A percentile compares a stretch with the other conserved stretches of the same genome.
Evolutionary conservation across 2,797 vertebrate species (phyloP).

Genomic region (Glyptemys insculpta): DNA sequence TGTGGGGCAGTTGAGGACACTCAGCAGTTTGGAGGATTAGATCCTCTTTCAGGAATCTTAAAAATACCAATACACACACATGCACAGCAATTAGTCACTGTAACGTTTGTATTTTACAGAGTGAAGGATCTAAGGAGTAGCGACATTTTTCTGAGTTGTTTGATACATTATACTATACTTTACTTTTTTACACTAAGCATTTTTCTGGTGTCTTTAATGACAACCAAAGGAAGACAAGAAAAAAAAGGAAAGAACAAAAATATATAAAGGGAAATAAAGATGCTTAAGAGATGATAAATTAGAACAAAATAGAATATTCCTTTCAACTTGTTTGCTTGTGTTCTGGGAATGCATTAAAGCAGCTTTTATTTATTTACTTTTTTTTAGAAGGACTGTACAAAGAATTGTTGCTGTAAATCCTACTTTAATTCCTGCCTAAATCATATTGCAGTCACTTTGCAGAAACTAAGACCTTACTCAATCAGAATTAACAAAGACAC

Average conservation of each 20-base stretch:
- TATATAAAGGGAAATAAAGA: neutral
- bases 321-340: neutral
- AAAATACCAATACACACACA: neutral
- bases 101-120: neutral
- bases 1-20: neutral
- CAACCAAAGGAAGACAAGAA: neutral
- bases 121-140: neutral
- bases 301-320: neutral
- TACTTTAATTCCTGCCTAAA: neutral
- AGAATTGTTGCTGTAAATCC: neutral
- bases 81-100: neutral
- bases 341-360: neutral
- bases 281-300: neutral
- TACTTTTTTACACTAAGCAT: neutral
- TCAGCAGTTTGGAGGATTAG: neutral
- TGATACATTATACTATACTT: neutral
- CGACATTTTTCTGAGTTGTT: neutral
- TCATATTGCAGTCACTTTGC: neutral
- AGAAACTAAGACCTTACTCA: neutral
- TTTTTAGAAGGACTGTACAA: neutral
- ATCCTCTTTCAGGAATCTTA: neutral
- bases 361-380: neutral
- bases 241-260: neutral
- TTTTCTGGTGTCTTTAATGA: neutral
- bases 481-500: neutral